phyloP scores from a whole-genome alignment of 2,113 vertebrate species.

The Urocitellus parryii region DNA sequence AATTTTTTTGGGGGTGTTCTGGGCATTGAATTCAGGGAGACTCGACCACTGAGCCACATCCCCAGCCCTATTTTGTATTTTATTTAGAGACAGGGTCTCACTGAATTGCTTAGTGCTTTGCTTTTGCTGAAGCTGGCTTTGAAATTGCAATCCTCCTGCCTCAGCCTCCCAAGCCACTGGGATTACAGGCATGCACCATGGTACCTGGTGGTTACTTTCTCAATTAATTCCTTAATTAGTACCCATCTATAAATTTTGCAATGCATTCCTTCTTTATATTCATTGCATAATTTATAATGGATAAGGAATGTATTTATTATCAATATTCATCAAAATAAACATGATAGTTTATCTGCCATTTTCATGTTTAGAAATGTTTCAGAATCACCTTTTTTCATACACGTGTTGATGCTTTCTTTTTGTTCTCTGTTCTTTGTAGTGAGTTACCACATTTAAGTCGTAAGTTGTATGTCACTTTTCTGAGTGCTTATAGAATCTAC shows the following conservation, averaged over 20 bases:
- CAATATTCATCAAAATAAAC: neutral
- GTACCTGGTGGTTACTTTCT: neutral
- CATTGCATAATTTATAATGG: neutral
- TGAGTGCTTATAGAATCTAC: neutral
- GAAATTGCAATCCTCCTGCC: too few relatives aligned
- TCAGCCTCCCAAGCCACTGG: too few relatives aligned
- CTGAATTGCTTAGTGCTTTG: too few relatives aligned
- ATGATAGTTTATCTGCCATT: neutral
- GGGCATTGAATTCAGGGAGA: too few relatives aligned
- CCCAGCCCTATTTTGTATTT: too few relatives aligned
- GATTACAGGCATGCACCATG: too few relatives aligned
- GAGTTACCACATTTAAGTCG: neutral
- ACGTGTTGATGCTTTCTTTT: neutral
- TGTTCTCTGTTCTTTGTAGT: constrained; percentile 10
- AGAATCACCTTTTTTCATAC: too few relatives aligned
- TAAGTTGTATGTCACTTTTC: neutral
- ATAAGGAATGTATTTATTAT: constrained; percentile 25
- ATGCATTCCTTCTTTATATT: neutral
- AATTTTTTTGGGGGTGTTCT: neutral
- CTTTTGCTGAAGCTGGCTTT: too few relatives aligned
- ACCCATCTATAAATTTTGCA: neutral
- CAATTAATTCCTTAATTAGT: neutral
- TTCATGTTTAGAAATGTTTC: neutral
- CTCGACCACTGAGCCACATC: too few relatives aligned
- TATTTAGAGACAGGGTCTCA: too few relatives aligned